Evolutionary conservation across 2,888 invertebrate genomes (phyloP).

Genomic region (Drosophila leonis): DNA sequence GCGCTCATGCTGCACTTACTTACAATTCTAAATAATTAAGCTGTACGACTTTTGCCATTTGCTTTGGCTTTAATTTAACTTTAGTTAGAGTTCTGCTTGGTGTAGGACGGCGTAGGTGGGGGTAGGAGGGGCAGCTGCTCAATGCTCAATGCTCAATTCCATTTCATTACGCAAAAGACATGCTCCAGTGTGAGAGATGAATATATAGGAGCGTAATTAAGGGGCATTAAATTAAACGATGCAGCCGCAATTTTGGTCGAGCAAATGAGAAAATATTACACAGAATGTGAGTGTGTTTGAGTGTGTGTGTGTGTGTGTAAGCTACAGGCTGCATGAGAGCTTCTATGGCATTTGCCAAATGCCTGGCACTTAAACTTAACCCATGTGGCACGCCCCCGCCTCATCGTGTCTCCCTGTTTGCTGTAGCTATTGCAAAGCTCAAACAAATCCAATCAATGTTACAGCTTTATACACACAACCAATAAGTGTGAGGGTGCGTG

Average conservation of each 20-base stretch:
- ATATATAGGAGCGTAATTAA: constrained; percentile 46
- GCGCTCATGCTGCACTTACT: neutral
- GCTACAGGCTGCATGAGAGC: constrained; percentile 20
- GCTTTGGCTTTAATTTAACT: constrained; percentile 1
- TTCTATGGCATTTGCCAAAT: constrained; percentile 70
- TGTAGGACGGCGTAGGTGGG: neutral
- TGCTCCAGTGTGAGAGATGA: constrained; percentile 9
- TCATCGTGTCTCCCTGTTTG: neutral
- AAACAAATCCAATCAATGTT: constrained; percentile 79
- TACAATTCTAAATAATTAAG: constrained; percentile 11
- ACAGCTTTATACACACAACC: constrained; percentile 29
- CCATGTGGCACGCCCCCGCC: constrained; percentile 4
- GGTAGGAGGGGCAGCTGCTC: neutral
- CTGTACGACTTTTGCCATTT: neutral
- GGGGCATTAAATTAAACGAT: constrained; percentile 59
- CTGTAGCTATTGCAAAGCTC: constrained; percentile 49
- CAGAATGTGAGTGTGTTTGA: constrained; percentile 9
- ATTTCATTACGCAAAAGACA: constrained; percentile 31
- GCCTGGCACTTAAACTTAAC: constrained; percentile 67
- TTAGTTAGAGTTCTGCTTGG: neutral
- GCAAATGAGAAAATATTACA: constrained; percentile 67
- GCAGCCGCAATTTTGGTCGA: constrained; percentile 61
- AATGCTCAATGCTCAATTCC: constrained; percentile 25
- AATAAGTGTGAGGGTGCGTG: constrained; percentile 5
- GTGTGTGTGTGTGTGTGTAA: constrained; percentile 17